Percentiles rank a stretch among this genome's conserved stretches.
Conservation (phyloP, 1,140 invertebrate genomes). For the Akabosia matsudoensis region DNA sequence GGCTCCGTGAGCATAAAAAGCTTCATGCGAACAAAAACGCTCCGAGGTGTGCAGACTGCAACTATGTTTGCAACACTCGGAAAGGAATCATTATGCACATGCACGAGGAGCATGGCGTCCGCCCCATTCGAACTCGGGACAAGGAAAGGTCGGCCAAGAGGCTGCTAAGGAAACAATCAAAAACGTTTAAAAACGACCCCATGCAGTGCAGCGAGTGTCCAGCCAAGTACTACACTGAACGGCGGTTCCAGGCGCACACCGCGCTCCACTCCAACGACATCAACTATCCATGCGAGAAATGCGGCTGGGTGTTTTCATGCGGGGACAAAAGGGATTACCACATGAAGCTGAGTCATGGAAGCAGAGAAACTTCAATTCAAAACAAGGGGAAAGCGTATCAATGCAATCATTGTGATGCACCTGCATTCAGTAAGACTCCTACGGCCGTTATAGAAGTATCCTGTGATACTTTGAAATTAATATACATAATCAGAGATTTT, state of each 20-base stretch:
- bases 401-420: background rate
- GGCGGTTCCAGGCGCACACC: background rate
- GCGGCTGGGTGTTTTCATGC: background rate
- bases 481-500: background rate
- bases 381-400: background rate
- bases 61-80: background rate
- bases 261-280: background rate
- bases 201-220: background rate
- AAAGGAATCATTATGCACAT: background rate
- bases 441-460: background rate
- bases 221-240: background rate
- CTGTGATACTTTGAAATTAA: background rate
- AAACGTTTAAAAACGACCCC: background rate
- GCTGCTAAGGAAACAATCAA: background rate
- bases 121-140: no score
- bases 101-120: background rate
- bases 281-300: background rate
- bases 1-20: background rate
- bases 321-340: background rate
- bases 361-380: background rate
- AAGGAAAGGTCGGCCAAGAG: background rate
- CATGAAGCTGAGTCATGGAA: background rate
- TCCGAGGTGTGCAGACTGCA: background rate
- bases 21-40: background rate
- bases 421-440: background rate